Evolutionary conservation across 2,888 invertebrate genomes (phyloP).

Genomic region (Alloscopus bannaensis): DNA sequence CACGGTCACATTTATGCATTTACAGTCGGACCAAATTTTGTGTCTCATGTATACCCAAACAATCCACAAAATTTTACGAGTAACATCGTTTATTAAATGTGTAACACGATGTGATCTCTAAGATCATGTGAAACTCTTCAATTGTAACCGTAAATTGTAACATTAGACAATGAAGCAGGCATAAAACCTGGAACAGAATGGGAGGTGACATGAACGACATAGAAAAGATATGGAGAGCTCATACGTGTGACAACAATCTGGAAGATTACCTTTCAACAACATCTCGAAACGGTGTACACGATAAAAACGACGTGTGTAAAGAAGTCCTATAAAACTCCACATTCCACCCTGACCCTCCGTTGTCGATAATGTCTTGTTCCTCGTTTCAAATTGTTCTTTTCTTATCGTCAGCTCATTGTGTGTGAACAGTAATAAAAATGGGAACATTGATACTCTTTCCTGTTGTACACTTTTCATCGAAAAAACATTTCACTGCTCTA

Average conservation of each 20-base stretch:
- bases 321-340: slow-evolving; percentile 46
- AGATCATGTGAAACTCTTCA: background rate
- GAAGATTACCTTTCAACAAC: slow-evolving; percentile 52
- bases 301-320: background rate
- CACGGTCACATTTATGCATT: no score
- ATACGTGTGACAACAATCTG: slow-evolving; percentile 54
- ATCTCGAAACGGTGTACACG: background rate
- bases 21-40: no score
- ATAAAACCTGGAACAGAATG: slow-evolving; percentile 21
- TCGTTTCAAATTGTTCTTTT: slow-evolving; percentile 33
- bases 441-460: slow-evolving; percentile 27
- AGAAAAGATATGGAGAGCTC: slow-evolving; percentile 2
- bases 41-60: no score
- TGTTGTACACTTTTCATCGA: slow-evolving; percentile 55
- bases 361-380: slow-evolving; percentile 54
- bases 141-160: slow-evolving; percentile 38
- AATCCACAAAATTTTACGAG: slow-evolving; percentile 9
- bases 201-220: slow-evolving; percentile 5
- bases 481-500: slow-evolving; percentile 48
- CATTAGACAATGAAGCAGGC: slow-evolving; percentile 26
- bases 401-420: slow-evolving; percentile 22
- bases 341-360: slow-evolving; percentile 26
- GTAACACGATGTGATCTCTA: slow-evolving; percentile 28
- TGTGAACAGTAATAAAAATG: slow-evolving; percentile 38
- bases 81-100: slow-evolving; percentile 37